Percentiles rank a stretch among this genome's conserved stretches.
Conservation (phyloP, 1,140 invertebrate genomes). For the Zaprionus inermis region DNA sequence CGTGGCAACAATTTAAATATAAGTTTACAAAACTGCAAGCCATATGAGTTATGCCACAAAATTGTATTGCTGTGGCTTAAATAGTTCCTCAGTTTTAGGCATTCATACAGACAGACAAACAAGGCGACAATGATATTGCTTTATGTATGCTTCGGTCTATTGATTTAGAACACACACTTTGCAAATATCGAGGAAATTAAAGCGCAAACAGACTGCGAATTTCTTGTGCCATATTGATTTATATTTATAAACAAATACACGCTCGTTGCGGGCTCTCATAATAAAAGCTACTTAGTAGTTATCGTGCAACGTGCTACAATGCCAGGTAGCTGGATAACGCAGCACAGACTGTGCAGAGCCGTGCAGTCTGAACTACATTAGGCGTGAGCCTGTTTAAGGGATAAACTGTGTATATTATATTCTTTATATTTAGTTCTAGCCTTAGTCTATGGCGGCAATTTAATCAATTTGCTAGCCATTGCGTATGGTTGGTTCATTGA, state of each 20-base stretch:
- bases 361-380: background rate
- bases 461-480: slow-evolving; percentile 79
- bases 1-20: too few relatives aligned
- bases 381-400: background rate
- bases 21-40: too few relatives aligned
- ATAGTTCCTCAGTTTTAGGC: too few relatives aligned
- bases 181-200: background rate
- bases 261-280: background rate
- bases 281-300: slow-evolving; percentile 1
- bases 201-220: background rate
- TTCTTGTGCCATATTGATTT: background rate
- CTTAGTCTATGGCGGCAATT: slow-evolving; percentile 16
- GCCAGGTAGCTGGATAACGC: background rate
- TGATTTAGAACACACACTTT: slow-evolving; percentile 53
- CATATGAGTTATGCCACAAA: too few relatives aligned
- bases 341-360: background rate
- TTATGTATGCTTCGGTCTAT: slow-evolving; percentile 46
- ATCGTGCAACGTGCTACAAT: background rate
- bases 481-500: slow-evolving; percentile 69
- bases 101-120: too few relatives aligned
- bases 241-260: slow-evolving; percentile 6
- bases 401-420: background rate
- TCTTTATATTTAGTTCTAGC: background rate
- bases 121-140: too few relatives aligned
- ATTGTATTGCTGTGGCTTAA: too few relatives aligned